Evolutionary conservation across 2,113 vertebrate genomes (phyloP), one percentile per base, ranked within the genome.

Genomic region (Pteronura brasiliensis): DNA sequence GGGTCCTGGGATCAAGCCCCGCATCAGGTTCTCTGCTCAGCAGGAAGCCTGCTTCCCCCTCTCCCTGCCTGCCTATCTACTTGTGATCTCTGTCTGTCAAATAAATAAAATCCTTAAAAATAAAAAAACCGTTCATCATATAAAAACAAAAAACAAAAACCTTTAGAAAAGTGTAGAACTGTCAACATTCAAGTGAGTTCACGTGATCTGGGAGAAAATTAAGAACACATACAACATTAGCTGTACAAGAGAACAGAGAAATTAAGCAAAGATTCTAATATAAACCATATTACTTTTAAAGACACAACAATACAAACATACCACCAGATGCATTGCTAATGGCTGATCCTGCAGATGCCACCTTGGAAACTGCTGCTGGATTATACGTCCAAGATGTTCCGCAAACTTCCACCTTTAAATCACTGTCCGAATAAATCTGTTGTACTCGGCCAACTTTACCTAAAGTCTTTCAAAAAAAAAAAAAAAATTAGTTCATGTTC

Each of bases 321-420:
- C 99, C 99, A 98, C 99, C 99, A 97, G 99, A 99, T 77, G 99
- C 99, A 94, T 99, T 99, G 98, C 99, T 99, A 98, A 99, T 99
- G 93, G 99, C 99, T 6, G 99, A 99, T 96, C 99, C 99, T 57
- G 99, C 99, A 77, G 99, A 99, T 49, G 99, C 99, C 76, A 99
- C 99, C 98, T 99, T 99, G 0, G 99, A 99, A 98, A 99, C 99
- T 95, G 99, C 99, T 81, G 99, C 99, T 47, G 99, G 99, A 98
- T 99, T 99, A 80, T 99, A 99, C 0, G 99, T 99, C 99, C 99
- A 99, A 83, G 99, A 99, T 9, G 99, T 99, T 82, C 99, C 99
- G 97, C 99, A 99, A 97, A 99, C 99, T 98, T 99, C 99, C 59
- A 99, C 99, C 97, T 99, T 99, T 98, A 99, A 99, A 98, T 99